These are phyloP conservation scores for Paradoxurus hermaphroditus DNA, from an alignment of 2,113 vertebrate genomes.

Conservation along the genomic window DNA sequence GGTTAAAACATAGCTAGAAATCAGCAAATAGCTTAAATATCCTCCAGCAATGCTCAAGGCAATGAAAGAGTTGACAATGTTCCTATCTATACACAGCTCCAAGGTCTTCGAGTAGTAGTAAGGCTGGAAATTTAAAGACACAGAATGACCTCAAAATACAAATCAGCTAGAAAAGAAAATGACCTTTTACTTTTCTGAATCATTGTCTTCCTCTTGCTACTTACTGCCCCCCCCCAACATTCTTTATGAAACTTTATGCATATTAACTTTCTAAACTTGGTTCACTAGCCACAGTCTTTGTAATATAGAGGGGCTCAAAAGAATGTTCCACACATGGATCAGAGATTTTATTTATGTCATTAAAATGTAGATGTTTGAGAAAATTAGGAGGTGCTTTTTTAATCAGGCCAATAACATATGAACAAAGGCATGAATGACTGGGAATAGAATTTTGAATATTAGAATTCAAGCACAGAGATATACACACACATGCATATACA, in stretches of 20 bases:
- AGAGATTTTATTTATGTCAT: neutral
- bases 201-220: neutral
- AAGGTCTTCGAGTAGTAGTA: neutral
- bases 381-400: neutral
- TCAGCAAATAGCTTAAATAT: conserved; percentile 54
- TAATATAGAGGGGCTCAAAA: neutral
- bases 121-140: neutral
- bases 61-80: neutral
- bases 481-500: neutral
- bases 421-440: neutral
- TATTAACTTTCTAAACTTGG: neutral
- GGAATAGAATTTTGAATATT: conserved; percentile 19
- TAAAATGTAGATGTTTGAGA: neutral
- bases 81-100: neutral
- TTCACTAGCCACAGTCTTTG: neutral
- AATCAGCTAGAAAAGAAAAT: neutral
- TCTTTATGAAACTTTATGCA: neutral
- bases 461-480: neutral
- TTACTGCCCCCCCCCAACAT: neutral
- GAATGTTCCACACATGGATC: neutral
- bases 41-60: conserved; percentile 56
- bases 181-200: neutral
- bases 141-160: neutral
- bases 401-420: neutral
- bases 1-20: conserved; percentile 58